Evolutionary conservation across 2,797 vertebrate species (phyloP).

Genomic region (Antennarius maculatus): DNA sequence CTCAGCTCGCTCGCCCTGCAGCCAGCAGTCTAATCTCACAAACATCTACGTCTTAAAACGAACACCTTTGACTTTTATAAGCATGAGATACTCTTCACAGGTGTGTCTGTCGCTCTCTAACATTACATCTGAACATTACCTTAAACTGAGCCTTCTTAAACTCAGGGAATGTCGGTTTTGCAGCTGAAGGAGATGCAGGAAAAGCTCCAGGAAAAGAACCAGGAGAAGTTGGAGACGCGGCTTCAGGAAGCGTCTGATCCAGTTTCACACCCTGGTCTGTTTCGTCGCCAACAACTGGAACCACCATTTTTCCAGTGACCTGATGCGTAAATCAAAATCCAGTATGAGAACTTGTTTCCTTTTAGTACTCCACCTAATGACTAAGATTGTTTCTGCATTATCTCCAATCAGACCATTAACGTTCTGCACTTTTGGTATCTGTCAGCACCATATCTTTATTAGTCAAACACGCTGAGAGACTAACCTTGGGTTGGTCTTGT

Average conservation of each 20-base stretch:
- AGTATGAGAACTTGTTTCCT: not conserved
- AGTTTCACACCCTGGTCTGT: constrained; percentile 32
- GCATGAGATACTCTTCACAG: not conserved
- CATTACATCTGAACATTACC: constrained; percentile 32
- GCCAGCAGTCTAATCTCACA: not conserved
- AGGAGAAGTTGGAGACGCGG: constrained; percentile 42
- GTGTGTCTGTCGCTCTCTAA: constrained; percentile 50
- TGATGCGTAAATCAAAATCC: constrained; percentile 38
- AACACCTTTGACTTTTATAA: not conserved
- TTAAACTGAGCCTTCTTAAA: constrained; percentile 35
- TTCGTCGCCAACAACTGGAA: constrained; percentile 24
- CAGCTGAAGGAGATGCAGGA: constrained; percentile 47
- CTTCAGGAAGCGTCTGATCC: constrained; percentile 30
- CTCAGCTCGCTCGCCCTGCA: constrained; percentile 10
- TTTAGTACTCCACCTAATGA: not conserved
- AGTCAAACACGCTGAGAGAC: constrained; percentile 36
- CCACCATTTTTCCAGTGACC: constrained; percentile 50
- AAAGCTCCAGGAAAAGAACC: constrained; percentile 44
- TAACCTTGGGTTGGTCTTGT: constrained; percentile 65
- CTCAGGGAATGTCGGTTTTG: constrained; percentile 24
- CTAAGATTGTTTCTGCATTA: no score
- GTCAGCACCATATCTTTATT: not conserved
- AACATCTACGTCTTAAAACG: not conserved
- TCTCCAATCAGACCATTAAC: no score
- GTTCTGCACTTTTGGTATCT: no score